Conservation (phyloP, 1,140 invertebrate species). For the Gonioctena quinquepunctata region DNA sequence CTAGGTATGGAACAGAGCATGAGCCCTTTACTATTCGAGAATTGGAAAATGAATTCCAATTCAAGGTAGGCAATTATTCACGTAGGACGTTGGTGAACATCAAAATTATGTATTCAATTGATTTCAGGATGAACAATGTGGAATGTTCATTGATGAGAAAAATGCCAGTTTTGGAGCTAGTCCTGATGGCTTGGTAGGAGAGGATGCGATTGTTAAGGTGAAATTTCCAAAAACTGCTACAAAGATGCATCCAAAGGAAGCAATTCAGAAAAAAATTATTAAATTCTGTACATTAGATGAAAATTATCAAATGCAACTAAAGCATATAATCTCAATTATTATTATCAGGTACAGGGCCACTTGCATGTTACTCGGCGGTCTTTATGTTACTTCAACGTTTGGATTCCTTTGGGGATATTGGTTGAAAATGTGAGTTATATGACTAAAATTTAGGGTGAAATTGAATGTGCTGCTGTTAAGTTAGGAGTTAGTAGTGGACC, state of each 20-base stretch:
- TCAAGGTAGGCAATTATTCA: conserved; percentile 29
- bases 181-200: conserved; percentile 54
- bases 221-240: background rate
- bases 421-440: background rate
- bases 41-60: conserved; percentile 26
- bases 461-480: too few relatives aligned
- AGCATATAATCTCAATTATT: conserved; percentile 31
- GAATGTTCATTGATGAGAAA: conserved; percentile 52
- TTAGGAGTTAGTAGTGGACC: too few relatives aligned
- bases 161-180: conserved; percentile 50
- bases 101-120: too few relatives aligned
- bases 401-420: background rate
- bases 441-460: too few relatives aligned
- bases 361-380: conserved; percentile 25
- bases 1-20: conserved; percentile 43
- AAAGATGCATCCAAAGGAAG: background rate
- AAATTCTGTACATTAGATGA: conserved; percentile 32
- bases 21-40: conserved; percentile 45
- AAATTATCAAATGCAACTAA: conserved; percentile 13
- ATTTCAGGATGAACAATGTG: conserved; percentile 29
- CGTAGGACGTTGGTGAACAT: too few relatives aligned
- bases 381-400: conserved; percentile 7
- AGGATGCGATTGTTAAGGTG: background rate
- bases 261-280: background rate
- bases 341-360: conserved; percentile 33